Evolutionary conservation across 2,113 vertebrate species (phyloP).

Genomic region (Carlito syrichta): DNA sequence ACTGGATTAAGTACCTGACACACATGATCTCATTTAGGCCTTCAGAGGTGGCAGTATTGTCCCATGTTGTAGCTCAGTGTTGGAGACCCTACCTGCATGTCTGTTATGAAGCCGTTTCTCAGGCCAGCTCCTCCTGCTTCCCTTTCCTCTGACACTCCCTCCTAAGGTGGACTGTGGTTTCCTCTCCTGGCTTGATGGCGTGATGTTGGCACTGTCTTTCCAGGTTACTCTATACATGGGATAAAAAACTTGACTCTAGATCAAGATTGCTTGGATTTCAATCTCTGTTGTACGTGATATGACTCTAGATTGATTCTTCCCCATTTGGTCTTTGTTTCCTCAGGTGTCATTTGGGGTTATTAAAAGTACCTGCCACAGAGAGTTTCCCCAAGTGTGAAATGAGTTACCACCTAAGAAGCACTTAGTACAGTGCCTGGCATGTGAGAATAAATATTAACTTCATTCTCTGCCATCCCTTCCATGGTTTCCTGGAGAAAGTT

Average conservation of each 20-base stretch:
- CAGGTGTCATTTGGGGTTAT: background rate
- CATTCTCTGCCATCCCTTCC: background rate
- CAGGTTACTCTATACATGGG: background rate
- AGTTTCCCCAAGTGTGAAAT: accelerated
- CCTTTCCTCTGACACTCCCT: background rate
- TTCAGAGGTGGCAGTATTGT: background rate
- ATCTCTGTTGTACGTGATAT: accelerated
- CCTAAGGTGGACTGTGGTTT: background rate
- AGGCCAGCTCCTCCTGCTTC: background rate
- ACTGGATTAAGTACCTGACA: accelerated
- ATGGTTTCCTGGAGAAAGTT: background rate
- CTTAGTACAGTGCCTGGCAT: accelerated
- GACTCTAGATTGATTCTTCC: background rate
- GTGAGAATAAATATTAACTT: background rate
- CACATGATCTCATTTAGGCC: background rate
- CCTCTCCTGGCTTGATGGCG: accelerated
- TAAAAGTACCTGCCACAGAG: background rate
- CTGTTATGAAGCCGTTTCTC: background rate
- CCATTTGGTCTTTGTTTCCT: background rate
- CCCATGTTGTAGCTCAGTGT: background rate
- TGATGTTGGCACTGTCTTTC: background rate
- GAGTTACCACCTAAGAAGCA: background rate
- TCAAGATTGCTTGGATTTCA: background rate
- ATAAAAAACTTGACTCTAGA: background rate
- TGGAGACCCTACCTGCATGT: background rate